phyloP scores from a whole-genome alignment of 2,113 vertebrate genomes.

The Hipposideros armiger region DNA sequence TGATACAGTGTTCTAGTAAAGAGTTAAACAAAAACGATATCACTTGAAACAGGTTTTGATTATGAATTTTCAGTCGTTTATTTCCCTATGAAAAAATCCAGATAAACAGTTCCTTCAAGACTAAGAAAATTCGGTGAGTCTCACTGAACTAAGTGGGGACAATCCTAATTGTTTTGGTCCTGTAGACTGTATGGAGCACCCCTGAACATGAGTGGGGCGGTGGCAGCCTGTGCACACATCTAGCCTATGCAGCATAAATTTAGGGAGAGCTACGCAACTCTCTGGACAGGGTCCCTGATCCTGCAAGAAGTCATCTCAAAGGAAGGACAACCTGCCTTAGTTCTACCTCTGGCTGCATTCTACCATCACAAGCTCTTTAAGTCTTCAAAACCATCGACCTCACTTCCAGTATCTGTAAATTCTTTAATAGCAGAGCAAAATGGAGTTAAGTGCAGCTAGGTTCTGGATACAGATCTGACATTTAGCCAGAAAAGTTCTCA shows the following conservation, averaged over 20 bases:
- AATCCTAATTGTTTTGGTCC: neutral
- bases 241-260: neutral
- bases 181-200: neutral
- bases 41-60: neutral
- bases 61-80: neutral
- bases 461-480: neutral
- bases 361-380: neutral
- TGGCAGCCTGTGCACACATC: neutral
- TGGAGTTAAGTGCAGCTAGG: neutral
- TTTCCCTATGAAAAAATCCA: constrained; percentile 8
- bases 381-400: neutral
- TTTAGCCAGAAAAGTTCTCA: constrained; percentile 22
- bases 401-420: neutral
- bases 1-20: neutral
- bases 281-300: neutral
- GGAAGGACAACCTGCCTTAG: neutral
- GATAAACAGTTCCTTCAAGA: neutral
- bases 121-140: neutral
- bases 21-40: constrained; percentile 20
- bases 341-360: neutral
- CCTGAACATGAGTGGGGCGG: neutral
- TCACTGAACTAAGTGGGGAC: neutral
- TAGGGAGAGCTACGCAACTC: neutral
- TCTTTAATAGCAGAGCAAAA: constrained; percentile 20
- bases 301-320: neutral